Evolutionary conservation across 1,140 invertebrate species (phyloP).

Genomic region (Littorina saxatilis): DNA sequence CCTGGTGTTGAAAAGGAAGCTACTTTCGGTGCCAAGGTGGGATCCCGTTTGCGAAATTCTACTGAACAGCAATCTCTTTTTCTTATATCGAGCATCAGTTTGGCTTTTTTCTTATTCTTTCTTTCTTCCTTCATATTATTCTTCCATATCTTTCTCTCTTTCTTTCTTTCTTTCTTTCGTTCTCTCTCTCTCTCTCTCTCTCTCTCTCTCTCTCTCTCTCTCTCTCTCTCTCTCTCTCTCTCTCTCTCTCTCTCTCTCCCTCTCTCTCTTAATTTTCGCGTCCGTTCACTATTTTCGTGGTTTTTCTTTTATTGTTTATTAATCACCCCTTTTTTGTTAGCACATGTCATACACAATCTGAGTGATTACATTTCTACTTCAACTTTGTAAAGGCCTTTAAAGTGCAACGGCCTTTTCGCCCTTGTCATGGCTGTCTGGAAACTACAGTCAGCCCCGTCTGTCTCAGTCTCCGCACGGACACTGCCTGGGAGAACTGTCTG

Average conservation of each 20-base stretch:
- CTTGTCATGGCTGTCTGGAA: too few relatives aligned
- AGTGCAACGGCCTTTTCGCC: too few relatives aligned
- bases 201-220: neutral
- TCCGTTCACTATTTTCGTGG: neutral
- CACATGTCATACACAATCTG: too few relatives aligned
- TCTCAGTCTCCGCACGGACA: too few relatives aligned
- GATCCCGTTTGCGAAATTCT: too few relatives aligned
- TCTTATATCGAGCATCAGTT: neutral
- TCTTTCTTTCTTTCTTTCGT: neutral
- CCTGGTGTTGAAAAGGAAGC: too few relatives aligned
- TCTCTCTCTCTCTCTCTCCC: conserved; percentile 15
- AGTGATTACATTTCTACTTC: too few relatives aligned
- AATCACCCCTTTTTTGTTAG: neutral
- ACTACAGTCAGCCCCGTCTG: too few relatives aligned
- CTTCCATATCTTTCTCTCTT: neutral
- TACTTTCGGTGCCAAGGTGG: too few relatives aligned
- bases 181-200: neutral
- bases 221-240: neutral
- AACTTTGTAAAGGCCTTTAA: too few relatives aligned
- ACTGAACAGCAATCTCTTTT: too few relatives aligned
- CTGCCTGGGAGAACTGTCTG: too few relatives aligned
- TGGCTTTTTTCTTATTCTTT: neutral
- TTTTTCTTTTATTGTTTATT: neutral
- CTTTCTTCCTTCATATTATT: neutral
- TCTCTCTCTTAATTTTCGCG: conserved; percentile 2